These are phyloP conservation scores for Pongo abelii DNA, from an alignment of 2,113 vertebrate genomes.

Conservation along the genomic window DNA sequence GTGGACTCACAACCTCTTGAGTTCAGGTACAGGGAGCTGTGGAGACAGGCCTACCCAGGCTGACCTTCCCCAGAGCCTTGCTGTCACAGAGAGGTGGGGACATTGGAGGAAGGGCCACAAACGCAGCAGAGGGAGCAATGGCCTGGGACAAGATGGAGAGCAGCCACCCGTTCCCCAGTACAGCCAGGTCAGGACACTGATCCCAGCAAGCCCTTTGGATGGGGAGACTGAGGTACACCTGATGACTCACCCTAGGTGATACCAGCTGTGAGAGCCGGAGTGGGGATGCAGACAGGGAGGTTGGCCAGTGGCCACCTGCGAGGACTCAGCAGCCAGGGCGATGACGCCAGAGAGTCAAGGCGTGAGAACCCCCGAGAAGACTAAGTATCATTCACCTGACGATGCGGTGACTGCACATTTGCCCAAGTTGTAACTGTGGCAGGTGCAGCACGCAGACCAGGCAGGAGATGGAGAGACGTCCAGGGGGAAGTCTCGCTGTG, in stretches of 20 bases:
- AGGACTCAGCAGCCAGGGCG: neutral
- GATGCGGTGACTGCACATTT: fast-evolving
- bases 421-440: neutral
- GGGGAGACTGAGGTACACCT: neutral
- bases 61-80: fast-evolving
- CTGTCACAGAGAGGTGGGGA: neutral
- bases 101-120: neutral
- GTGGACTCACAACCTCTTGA: too few species aligned
- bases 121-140: fast-evolving
- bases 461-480: fast-evolving
- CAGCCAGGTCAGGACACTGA: neutral
- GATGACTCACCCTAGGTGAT: neutral
- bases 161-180: fast-evolving
- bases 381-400: fast-evolving
- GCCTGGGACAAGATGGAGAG: neutral
- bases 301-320: neutral
- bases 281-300: neutral
- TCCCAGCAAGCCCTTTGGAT: fast-evolving
- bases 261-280: fast-evolving
- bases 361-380: neutral
- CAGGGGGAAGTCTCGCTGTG: too few species aligned
- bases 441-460: neutral
- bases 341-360: fast-evolving
- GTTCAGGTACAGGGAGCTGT: fast-evolving
- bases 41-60: too few species aligned